Conservation (phyloP, 53 echinoderm and acorn worm species). For the Patiria pectinifera region DNA sequence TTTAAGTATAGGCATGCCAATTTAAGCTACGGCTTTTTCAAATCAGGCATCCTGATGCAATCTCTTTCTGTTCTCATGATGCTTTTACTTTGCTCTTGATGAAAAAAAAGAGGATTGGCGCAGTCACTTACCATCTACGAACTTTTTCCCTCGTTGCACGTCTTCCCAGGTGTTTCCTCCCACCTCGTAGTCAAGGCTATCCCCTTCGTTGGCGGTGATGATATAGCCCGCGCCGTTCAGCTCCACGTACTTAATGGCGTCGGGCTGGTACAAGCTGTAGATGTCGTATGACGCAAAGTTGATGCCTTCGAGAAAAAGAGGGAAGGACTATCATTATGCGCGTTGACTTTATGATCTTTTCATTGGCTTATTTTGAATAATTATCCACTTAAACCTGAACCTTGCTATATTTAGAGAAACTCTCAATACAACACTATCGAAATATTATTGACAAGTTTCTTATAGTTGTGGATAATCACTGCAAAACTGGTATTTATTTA, state of each 20-base stretch:
- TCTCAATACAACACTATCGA: no score
- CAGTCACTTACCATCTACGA: neutral
- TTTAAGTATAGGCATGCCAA: no score
- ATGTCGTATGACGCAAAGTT: conserved; percentile 62
- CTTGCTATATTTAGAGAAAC: no score
- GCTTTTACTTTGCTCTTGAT: neutral
- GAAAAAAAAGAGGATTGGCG: neutral
- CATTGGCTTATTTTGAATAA: no score
- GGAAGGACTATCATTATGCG: no score
- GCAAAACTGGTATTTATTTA: no score
- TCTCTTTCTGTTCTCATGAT: neutral
- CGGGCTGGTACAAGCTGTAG: conserved; percentile 76
- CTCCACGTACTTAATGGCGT: conserved; percentile 72
- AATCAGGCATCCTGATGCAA: no score
- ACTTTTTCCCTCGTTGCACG: conserved; percentile 41
- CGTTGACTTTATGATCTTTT: no score
- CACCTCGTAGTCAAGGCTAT: conserved; percentile 48
- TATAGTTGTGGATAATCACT: no score
- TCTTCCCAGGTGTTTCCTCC: conserved; percentile 53
- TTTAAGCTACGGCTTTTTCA: no score
- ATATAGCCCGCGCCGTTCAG: conserved; percentile 68
- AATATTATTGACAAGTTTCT: no score
- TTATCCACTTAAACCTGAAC: no score
- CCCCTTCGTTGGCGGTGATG: conserved; percentile 77
- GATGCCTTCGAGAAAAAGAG: conserved; percentile 38